Conservation (phyloP, 2,797 vertebrate species). For the Enteromius trimaculatus region DNA sequence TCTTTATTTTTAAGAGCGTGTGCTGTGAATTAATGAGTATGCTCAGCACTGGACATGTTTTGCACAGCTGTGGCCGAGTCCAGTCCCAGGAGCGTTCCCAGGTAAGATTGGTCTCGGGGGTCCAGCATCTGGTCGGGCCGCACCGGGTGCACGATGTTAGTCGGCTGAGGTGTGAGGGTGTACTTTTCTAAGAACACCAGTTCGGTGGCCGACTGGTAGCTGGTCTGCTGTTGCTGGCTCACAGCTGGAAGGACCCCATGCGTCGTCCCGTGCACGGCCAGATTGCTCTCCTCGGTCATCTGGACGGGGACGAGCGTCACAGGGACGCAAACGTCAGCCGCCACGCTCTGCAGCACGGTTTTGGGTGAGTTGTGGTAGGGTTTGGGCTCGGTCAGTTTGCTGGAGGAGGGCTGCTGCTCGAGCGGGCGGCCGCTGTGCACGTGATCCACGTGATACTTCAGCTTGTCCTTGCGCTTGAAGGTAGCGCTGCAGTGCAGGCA, state of each 20-base stretch:
- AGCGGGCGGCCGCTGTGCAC: constrained; percentile 86
- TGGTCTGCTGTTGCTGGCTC: constrained; percentile 69
- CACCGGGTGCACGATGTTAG: constrained; percentile 91
- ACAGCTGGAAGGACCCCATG: constrained; percentile 70
- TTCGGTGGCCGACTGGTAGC: constrained; percentile 86
- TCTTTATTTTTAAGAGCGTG: too few relatives aligned
- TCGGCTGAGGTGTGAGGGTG: constrained; percentile 92
- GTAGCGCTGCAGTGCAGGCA: constrained; percentile 94
- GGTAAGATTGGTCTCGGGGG: constrained; percentile 90
- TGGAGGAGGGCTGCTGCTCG: constrained; percentile 75
- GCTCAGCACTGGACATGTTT: constrained; percentile 81
- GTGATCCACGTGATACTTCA: constrained; percentile 96
- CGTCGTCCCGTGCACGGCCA: constrained; percentile 73
- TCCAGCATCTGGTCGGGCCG: constrained; percentile 92
- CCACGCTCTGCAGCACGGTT: constrained; percentile 70
- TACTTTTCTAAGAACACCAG: constrained; percentile 95
- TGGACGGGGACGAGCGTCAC: constrained; percentile 76
- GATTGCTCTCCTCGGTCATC: constrained; percentile 70
- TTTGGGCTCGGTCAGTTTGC: constrained; percentile 77
- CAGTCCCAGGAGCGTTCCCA: constrained; percentile 91
- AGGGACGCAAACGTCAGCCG: constrained; percentile 77
- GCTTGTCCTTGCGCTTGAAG: constrained; percentile 97
- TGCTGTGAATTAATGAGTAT: constrained; percentile 69
- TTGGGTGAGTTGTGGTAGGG: constrained; percentile 64
- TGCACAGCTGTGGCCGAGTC: constrained; percentile 84